These are phyloP conservation scores for Pollimyrus isidori DNA, from an alignment of 2,113 vertebrate genomes.

Conservation along the genomic window DNA sequence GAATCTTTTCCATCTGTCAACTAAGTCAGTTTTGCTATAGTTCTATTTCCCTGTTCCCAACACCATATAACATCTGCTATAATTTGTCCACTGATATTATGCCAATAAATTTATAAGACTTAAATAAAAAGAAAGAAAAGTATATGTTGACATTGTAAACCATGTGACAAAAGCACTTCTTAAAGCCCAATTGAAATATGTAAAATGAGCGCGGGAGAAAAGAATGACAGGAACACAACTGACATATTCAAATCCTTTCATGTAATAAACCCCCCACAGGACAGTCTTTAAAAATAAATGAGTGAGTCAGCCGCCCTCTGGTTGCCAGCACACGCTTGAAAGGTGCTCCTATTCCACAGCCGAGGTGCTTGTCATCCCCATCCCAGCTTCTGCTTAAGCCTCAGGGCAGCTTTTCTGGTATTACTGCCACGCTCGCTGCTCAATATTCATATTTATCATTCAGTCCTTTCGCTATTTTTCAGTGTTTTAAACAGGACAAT, in stretches of 20 bases:
- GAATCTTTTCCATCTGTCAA: neutral
- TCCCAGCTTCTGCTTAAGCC: neutral
- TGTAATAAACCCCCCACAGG: neutral
- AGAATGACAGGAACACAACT: neutral
- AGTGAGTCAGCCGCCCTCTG: neutral
- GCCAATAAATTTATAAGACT: neutral
- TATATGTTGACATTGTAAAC: neutral
- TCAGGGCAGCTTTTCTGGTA: neutral
- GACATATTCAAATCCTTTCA: neutral
- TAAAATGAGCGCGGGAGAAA: neutral
- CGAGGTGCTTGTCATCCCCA: neutral
- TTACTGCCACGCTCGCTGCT: neutral
- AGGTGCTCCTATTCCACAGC: neutral
- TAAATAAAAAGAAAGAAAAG: neutral
- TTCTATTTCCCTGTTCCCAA: neutral
- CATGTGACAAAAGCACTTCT: neutral
- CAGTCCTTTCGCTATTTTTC: neutral
- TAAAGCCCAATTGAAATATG: neutral
- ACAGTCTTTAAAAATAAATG: neutral
- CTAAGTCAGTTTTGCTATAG: neutral
- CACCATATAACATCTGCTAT: neutral
- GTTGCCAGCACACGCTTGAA: neutral
- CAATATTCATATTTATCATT: conserved; percentile 5
- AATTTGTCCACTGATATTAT: neutral
- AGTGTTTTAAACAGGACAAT: neutral